A percentile compares a stretch with the other conserved stretches of the same genome.
Conservation (phyloP, 2,113 vertebrate genomes). For the Oostethus manadensis region DNA sequence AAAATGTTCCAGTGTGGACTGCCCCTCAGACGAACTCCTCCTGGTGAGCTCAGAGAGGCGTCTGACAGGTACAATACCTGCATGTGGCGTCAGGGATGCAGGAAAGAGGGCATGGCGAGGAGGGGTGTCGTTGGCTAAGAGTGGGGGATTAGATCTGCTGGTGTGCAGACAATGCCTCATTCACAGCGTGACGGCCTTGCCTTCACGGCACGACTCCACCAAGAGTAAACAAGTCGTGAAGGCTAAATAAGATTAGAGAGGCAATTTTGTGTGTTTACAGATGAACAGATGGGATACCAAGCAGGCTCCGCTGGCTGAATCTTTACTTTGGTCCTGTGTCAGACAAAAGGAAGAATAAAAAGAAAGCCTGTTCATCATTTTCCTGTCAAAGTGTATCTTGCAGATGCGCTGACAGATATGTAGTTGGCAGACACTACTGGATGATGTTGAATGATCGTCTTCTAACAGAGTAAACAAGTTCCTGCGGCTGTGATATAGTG, state of each 20-base stretch:
- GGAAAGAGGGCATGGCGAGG: constrained; percentile 18
- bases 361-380: constrained; percentile 34
- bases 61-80: constrained; percentile 50
- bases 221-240: constrained; percentile 63
- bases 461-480: constrained; percentile 30
- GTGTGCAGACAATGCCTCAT: constrained; percentile 63
- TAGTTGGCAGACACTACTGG: constrained; percentile 15
- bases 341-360: constrained; percentile 20
- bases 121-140: constrained; percentile 32
- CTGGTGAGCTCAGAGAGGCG: constrained; percentile 8
- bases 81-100: constrained; percentile 40
- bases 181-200: constrained; percentile 50
- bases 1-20: too few relatives aligned
- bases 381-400: constrained; percentile 26
- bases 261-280: constrained; percentile 59
- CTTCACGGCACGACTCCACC: constrained; percentile 41
- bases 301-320: not conserved
- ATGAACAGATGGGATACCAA: constrained; percentile 45
- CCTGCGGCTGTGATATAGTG: constrained; percentile 31
- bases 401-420: constrained; percentile 36
- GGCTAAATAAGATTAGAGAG: constrained; percentile 59
- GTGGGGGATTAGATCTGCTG: constrained; percentile 55
- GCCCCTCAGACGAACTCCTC: constrained; percentile 9
- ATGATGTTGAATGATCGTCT: constrained; percentile 24
- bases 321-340: constrained; percentile 21